Base-by-base conservation (phyloP, 2,113 vertebrate genomes). In the Plecturocebus donacophilus region DNA sequence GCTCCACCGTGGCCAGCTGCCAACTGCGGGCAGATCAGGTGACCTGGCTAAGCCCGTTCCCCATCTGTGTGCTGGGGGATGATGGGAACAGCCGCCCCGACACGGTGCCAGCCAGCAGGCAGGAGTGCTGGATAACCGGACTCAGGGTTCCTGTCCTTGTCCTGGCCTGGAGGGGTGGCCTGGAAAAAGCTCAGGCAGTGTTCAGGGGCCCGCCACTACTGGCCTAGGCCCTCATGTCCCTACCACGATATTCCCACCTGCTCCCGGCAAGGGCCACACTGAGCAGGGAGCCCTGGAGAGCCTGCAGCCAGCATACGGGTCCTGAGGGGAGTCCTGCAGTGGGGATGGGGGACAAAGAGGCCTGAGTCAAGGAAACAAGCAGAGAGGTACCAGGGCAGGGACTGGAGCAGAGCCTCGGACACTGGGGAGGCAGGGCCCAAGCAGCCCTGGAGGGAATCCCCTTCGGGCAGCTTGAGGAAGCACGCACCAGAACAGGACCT, bases 111-210 rank as follows among this genome's bases (percentile, higher is more conserved):
- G n/a, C 20, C 12, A 0, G 64, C n/a, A 14, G 9, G 30, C 30
- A 5, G 58, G 38, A 10, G 5, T 10, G 17, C 25, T 17, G 23
- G 3, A 0, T 3, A 13, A 5, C 32, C 9, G 0, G 23, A 19
- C 0, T 0, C 6, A 0, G 30, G 1, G 38, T 5, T 42, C 89
- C 35, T 3, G 5, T 6, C 49, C n/a, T 4, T 3, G 2, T 20
- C 66, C 87, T 16, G n/a, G 87, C 52, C 85, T 5, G 2, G 49
- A 8, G 8, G 0, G 1, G 49, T 25, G 32, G 32, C 25, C 49
- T 14, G 27, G 27, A 64, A 30, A 2, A 64, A 32, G 61, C 61
- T 11, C 61, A 32, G 12, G 61, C 61, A 64, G 13, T 14, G 61
- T 64, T 30, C 12, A 12, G 27, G 27, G 61, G 61, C 27, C 61